Evolutionary conservation across 2,113 vertebrate genomes (phyloP), one percentile per base, ranked within the genome.

Genomic region (Pollachius pollachius): DNA sequence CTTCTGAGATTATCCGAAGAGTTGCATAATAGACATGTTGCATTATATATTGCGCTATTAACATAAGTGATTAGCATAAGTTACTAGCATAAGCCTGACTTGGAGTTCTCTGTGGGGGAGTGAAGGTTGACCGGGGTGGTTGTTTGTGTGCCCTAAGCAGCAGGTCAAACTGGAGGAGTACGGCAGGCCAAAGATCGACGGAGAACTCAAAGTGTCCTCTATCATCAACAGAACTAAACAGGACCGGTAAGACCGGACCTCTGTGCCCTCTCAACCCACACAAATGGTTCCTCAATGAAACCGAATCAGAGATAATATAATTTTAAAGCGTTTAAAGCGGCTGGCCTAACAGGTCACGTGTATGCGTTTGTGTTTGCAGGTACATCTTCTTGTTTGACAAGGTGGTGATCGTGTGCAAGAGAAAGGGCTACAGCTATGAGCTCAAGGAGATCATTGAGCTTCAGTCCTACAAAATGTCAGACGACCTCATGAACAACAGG

Each of bases 311-410:
- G 41, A 48, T 12, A 12, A 3, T 41, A 23, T 2, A 23, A 23
- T 23, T 48, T 48, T 48, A 48, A 48, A 48, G 41, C 41, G 2
- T 48, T 48, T 48, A 48, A 48, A 48, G 41, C 11, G 8, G 41
- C 41, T 48, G 41, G 41, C 11, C 41, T 48, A 9, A 48, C 12
- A 9, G 41, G 8, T 13, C 41, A 12, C 9, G 41, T 13, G 41
- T 13, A 13, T 13, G 41, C 9, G 9, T 71, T 21, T 63, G 21
- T 75, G 4, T 34, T 62, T 80, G 64, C 91, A 99, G 97, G 93
- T 98, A 99, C 89, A 91, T 99, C 71, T 99, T 99, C 92, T 92
- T 99, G 61, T 99, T 99, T 63, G 97, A 99, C 86, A 99, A 99
- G 93, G 97, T 98, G 79, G 95, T 98, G 78, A 98, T 99, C 0